phyloP scores from a whole-genome alignment of 2,113 vertebrate genomes.

The Equus quagga region DNA sequence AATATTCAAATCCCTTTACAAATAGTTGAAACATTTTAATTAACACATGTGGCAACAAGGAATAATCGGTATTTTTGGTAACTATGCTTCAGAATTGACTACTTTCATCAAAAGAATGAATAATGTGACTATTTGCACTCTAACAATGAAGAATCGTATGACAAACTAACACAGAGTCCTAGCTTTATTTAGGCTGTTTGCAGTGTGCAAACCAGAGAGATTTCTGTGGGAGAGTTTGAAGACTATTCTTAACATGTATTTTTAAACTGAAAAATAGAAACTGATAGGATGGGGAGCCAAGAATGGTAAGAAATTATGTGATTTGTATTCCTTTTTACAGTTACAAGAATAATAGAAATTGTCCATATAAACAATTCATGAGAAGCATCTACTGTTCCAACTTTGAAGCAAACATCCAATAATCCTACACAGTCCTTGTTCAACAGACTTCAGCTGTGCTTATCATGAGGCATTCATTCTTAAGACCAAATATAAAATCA shows the following conservation, averaged over 20 bases:
- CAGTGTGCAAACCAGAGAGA: neutral
- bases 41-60: neutral
- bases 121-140: neutral
- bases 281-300: neutral
- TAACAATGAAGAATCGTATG: neutral
- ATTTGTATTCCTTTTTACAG: neutral
- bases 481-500: neutral
- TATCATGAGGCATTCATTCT: neutral
- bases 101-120: neutral
- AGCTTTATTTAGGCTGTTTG: neutral
- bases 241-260: neutral
- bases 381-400: constrained; percentile 30
- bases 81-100: neutral
- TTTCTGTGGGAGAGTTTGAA: neutral
- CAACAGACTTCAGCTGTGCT: neutral
- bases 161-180: neutral
- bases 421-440: neutral
- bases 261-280: neutral
- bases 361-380: neutral
- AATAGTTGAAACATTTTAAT: neutral
- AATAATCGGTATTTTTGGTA: neutral
- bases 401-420: neutral
- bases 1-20: neutral
- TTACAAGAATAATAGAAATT: neutral
- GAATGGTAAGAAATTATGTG: neutral